These are phyloP conservation scores for Standfussiana lucernea DNA, from an alignment of 2,888 invertebrate species.

Conservation along the genomic window DNA sequence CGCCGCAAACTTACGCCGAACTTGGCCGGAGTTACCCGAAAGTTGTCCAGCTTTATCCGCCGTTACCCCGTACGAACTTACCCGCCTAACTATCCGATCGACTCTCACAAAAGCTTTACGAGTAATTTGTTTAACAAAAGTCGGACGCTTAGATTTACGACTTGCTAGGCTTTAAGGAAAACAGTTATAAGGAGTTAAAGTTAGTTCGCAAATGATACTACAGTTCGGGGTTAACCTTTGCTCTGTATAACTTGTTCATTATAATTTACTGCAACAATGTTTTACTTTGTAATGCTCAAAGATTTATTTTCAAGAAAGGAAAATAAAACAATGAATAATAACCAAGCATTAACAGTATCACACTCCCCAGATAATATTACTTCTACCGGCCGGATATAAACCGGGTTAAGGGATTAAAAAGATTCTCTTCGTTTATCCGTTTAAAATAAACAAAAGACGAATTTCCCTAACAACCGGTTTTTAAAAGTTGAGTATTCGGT, in stretches of 20 bases:
- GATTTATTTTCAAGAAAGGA: not conserved
- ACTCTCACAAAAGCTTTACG: slow-evolving; percentile 82
- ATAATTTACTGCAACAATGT: not conserved
- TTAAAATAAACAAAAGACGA: slow-evolving; percentile 64
- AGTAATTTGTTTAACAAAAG: slow-evolving; percentile 85
- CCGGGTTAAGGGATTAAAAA: slow-evolving; percentile 57
- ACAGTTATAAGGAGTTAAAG: slow-evolving; percentile 42
- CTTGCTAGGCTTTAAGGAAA: slow-evolving; percentile 62
- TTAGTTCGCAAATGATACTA: slow-evolving; percentile 32
- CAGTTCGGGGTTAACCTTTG: slow-evolving; percentile 30
- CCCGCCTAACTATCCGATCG: slow-evolving; percentile 80
- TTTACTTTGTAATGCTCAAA: slow-evolving; percentile 7
- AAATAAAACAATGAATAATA: slow-evolving; percentile 12
- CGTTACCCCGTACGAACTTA: slow-evolving; percentile 66
- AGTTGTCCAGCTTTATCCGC: slow-evolving; percentile 80
- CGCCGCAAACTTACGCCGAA: slow-evolving; percentile 75
- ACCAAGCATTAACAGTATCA: slow-evolving; percentile 43
- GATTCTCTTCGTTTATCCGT: slow-evolving; percentile 30
- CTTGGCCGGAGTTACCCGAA: slow-evolving; percentile 69
- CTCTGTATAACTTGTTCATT: slow-evolving; percentile 32
- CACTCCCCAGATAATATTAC: slow-evolving; percentile 34
- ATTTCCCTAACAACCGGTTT: slow-evolving; percentile 54
- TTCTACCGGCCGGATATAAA: slow-evolving; percentile 21
- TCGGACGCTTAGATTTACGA: slow-evolving; percentile 74
- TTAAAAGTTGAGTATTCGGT: slow-evolving; percentile 55